Percentiles rank a stretch among this genome's conserved stretches.
Conservation (phyloP, 2,113 vertebrate species). For the Rhegmatorhina hoffmannsi region DNA sequence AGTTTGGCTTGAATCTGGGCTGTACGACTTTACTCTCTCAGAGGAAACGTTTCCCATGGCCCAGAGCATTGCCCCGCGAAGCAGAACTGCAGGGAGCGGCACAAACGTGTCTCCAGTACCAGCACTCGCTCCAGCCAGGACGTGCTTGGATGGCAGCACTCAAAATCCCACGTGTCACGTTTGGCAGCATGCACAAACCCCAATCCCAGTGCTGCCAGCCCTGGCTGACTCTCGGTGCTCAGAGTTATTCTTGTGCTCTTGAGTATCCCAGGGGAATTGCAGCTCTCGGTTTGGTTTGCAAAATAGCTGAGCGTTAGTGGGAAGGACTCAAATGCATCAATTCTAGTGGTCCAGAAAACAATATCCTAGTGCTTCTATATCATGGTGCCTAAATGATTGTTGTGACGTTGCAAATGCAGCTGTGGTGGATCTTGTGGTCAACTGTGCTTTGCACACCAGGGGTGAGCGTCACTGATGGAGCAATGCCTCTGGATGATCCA, state of each 20-base stretch:
- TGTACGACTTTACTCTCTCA: neutral
- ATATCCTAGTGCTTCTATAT: neutral
- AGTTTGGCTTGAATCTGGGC: neutral
- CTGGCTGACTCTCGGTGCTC: neutral
- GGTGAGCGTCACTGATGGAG: neutral
- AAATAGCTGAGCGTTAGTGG: neutral
- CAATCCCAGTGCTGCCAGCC: neutral
- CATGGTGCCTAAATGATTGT: neutral
- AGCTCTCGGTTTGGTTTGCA: neutral
- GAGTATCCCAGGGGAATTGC: neutral
- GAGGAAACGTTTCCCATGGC: neutral
- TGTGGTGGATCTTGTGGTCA: neutral
- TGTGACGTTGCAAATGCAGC: neutral
- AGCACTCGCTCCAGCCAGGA: neutral
- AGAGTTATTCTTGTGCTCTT: rapidly evolving
- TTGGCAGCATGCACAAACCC: neutral
- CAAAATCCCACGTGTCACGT: rapidly evolving
- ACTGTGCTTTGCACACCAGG: neutral
- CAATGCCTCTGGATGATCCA: neutral
- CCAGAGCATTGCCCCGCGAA: neutral
- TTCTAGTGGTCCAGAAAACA: neutral
- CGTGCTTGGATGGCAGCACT: neutral
- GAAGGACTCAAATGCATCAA: neutral
- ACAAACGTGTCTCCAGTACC: neutral
- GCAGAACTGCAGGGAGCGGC: neutral